Evolutionary conservation across 2,797 vertebrate species (phyloP).

Genomic region (Myotis pilosus): DNA sequence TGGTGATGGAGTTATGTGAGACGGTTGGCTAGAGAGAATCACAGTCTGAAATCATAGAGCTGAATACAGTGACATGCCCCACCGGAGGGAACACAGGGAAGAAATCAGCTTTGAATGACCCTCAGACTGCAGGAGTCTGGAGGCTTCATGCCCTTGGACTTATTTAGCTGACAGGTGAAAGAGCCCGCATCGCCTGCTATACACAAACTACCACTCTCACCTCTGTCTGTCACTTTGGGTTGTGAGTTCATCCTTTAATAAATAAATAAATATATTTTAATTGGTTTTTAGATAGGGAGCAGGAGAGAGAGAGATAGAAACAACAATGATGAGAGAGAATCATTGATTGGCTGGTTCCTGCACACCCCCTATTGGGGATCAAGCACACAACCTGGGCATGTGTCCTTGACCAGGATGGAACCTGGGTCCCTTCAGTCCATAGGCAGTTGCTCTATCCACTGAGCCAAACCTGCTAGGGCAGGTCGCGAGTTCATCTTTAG

Average conservation of each 20-base stretch:
- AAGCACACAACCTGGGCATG: too few relatives aligned
- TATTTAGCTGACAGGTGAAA: neutral
- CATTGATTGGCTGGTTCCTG: too few relatives aligned
- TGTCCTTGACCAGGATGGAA: too few relatives aligned
- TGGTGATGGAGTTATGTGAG: neutral
- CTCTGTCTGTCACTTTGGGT: neutral
- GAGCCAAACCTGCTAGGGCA: too few relatives aligned
- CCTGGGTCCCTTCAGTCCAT: too few relatives aligned
- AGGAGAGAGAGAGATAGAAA: too few relatives aligned
- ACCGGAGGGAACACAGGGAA: neutral
- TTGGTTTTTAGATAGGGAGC: too few relatives aligned
- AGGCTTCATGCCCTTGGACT: neutral
- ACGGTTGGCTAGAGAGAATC: neutral
- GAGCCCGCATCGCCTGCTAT: neutral
- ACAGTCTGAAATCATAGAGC: neutral
- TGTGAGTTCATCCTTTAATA: neutral
- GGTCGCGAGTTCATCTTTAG: neutral
- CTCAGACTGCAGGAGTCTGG: neutral
- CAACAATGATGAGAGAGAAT: too few relatives aligned
- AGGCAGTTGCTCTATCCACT: too few relatives aligned
- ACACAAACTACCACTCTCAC: neutral
- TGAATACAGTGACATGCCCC: neutral
- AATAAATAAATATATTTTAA: too few relatives aligned
- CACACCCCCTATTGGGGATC: too few relatives aligned
- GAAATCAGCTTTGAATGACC: neutral